Evolutionary conservation across 2,797 vertebrate genomes (phyloP), one percentile per base, ranked within the genome.

Genomic region (Danionella dracula): DNA sequence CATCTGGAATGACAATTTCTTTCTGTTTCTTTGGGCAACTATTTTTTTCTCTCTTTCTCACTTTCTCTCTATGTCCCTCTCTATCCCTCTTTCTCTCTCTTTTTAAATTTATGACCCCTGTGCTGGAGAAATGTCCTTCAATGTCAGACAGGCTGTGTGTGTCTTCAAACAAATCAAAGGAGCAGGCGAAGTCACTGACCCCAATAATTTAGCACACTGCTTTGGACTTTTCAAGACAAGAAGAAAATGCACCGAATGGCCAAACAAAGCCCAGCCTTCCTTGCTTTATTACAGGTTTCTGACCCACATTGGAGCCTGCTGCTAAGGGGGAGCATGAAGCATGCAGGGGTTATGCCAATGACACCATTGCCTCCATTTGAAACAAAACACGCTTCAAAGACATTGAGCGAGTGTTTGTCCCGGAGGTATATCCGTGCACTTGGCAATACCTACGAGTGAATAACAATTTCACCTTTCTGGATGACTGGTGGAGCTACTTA

Each of bases 201-300:
- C 86, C 82, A 87, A 90, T 90, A 89, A 90, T 91, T 90, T 88
- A 86, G 84, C 83, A 80, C 84, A 87, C 87, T 83, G 81, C 85
- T 87, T 79, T 67, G 83, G 88, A 89, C 81, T 72, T 84, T 90
- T 86, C 83, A 72, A 81, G 83, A 84, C 77, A 79, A 81, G 7
- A 78, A 29, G 86, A 87, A 83, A 87, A 83, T 73, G 79, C 82
- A 86, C 87, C 87, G 87, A 81, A 76, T 46, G 49, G 78, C 83
- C 81, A 89, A 89, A 85, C 83, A 75, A 77, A 66, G 78, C 78
- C 76, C 75, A 63, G 75, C 80, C 79, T 84, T 83, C 81, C 84
- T 84, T 84, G 86, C 84, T 88, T 90, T 90, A 90, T 89, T 89
- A 88, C 83, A 88, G 88, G 85, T 86, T 86, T 87, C 84, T 88